Base-by-base conservation (phyloP, 1,140 invertebrate genomes). In the Hermatobates lingyangjiaoensis region DNA sequence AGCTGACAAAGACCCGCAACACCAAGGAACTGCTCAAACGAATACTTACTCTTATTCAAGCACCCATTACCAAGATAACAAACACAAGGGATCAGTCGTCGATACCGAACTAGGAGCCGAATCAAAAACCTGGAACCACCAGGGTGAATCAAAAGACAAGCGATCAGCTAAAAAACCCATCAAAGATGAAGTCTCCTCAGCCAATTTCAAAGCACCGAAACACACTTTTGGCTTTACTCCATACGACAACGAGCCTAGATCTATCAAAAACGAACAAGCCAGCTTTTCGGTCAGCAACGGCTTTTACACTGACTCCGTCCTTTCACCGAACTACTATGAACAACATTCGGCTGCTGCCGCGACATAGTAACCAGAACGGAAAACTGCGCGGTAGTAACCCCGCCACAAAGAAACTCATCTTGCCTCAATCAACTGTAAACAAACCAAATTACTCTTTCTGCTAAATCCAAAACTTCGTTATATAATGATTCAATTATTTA, bases 191-290 rank as follows among this genome's bases (percentile, higher is more conserved):
- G n/a, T n/a, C n/a, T n/a, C n/a, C n/a, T 42, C 39, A 5, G 39
- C 14, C 7, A 42, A 20, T 15, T 50, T 50, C 38, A 30, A 50
- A 20, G 28, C 48, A 2, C 48, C 48, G 2, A 50, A 50, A 18
- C 48, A 50, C 24, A 50, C 48, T 12, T 50, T 42, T 21, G 48
- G 48, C 1, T 50, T 50, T 26, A 21, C n/a, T 7, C 48, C 48
- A 1, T 50, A 50, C 38, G 46, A 28, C 27, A n/a, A 4, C 2
- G 14, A 48, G 2, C 20, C 38, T 20, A 27, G 18, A 1, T 24
- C 28, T 14, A 21, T 38, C 27, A 4, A 20, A 1, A 18, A 26
- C 7, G 20, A 5, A 2, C n/a, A 48, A 28, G 14, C n/a, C 25
- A 18, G 21, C 3, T 26, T 28, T 14, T 12, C 15, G 4, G 4